Percentiles rank a stretch among this genome's conserved stretches.
phyloP scores from a whole-genome alignment of 1,140 invertebrate genomes.

The Cheumatopsyche charites region DNA sequence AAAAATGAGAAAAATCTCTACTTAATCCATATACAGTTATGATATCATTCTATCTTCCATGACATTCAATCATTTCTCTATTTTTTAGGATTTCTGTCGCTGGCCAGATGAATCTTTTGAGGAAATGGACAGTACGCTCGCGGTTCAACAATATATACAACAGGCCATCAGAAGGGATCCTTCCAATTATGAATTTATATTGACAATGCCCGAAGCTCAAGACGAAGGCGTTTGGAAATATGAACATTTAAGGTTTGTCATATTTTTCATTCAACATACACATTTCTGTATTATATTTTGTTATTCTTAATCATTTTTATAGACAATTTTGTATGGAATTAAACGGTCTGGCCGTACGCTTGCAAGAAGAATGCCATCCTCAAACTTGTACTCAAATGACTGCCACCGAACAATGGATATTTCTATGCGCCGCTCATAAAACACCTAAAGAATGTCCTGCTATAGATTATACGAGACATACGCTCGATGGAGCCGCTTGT shows the following conservation, averaged over 20 bases:
- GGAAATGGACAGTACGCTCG: slow-evolving; percentile 99
- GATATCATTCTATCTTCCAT: too few relatives aligned
- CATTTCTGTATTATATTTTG: neutral
- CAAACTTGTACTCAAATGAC: slow-evolving; percentile 99
- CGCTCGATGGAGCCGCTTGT: slow-evolving; percentile 98
- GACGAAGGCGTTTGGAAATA: slow-evolving; percentile 99
- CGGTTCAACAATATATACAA: slow-evolving; percentile 99
- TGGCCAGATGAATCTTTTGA: slow-evolving; percentile 99
- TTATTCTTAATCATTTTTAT: slow-evolving; percentile 49
- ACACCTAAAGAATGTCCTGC: slow-evolving; percentile 99
- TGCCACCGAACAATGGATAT: slow-evolving; percentile 99
- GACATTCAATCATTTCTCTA: too few relatives aligned
- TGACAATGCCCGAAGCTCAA: slow-evolving; percentile 95
- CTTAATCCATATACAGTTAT: too few relatives aligned
- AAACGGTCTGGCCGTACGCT: slow-evolving; percentile 92
- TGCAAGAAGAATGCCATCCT: slow-evolving; percentile 95
- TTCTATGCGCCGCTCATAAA: slow-evolving; percentile 99
- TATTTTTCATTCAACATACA: neutral
- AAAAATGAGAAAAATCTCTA: too few relatives aligned
- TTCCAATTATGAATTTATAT: slow-evolving; percentile 90
- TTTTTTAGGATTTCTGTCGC: slow-evolving; percentile 88
- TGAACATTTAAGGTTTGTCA: slow-evolving; percentile 85
- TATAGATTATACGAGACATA: slow-evolving; percentile 99
- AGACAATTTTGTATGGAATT: slow-evolving; percentile 99
- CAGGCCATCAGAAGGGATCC: slow-evolving; percentile 95